These are phyloP conservation scores for Montipora capricornis DNA, from an alignment of 64 coral and sea anemone species.

Conservation along the genomic window DNA sequence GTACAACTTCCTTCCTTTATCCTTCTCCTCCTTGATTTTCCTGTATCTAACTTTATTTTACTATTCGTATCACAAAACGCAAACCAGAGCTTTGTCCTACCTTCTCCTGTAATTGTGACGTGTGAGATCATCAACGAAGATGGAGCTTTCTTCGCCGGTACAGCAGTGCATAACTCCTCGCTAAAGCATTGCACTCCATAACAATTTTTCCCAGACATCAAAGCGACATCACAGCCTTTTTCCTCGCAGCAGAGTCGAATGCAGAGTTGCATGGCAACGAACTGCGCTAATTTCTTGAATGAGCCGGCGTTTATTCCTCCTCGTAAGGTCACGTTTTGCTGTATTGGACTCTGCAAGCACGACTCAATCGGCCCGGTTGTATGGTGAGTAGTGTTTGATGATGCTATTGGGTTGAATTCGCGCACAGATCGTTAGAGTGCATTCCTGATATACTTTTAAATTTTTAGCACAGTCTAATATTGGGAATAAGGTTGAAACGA, in stretches of 20 bases:
- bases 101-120: conserved; percentile 94
- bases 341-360: conserved; percentile 82
- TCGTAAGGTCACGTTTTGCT: conserved; percentile 88
- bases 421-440: background rate
- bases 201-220: conserved; percentile 97
- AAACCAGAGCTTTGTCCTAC: conserved; percentile 1
- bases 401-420: conserved; percentile 29
- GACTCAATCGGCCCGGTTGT: conserved; percentile 81
- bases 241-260: conserved; percentile 95
- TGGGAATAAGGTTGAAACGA: no score
- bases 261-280: conserved; percentile 96
- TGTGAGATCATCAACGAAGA: conserved; percentile 94
- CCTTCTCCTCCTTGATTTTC: background rate
- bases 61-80: no score
- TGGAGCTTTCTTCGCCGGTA: conserved; percentile 93
- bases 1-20: background rate
- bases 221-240: conserved; percentile 94
- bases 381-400: conserved; percentile 68
- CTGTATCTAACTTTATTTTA: background rate
- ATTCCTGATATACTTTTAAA: background rate
- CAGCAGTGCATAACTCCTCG: conserved; percentile 85
- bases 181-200: conserved; percentile 98
- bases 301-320: conserved; percentile 95
- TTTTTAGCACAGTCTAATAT: background rate
- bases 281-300: conserved; percentile 95